These are phyloP conservation scores for Margaritifera margaritifera DNA, from an alignment of 2,888 invertebrate species.

Conservation along the genomic window DNA sequence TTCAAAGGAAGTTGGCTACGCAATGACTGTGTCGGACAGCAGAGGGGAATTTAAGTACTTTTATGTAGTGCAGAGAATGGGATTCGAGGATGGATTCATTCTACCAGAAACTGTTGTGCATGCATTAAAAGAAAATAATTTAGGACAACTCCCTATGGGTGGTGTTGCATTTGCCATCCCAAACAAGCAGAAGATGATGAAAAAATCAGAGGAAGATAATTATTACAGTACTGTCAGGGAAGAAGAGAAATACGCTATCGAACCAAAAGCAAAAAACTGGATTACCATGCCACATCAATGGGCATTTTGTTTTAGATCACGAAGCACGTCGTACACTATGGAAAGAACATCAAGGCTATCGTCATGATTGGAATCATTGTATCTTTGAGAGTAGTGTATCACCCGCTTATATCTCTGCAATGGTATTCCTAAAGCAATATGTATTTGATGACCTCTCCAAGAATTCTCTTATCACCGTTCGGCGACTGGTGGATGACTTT, in stretches of 20 bases:
- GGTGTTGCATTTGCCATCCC: conserved; percentile 41
- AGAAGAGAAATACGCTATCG: no score
- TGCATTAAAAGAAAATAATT: conserved; percentile 40
- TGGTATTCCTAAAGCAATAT: conserved; percentile 18
- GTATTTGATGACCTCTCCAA: background rate
- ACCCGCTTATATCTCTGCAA: conserved; percentile 48
- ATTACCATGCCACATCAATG: conserved; percentile 61
- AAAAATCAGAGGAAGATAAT: no score
- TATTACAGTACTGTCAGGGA: no score
- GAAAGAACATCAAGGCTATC: conserved; percentile 17
- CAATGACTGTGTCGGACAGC: conserved; percentile 20
- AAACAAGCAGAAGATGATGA: no score
- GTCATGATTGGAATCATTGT: conserved; percentile 59
- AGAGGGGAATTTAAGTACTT: conserved; percentile 8
- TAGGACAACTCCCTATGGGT: conserved; percentile 51
- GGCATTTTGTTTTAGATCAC: conserved; percentile 60
- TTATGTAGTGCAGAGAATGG: conserved; percentile 35
- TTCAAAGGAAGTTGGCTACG: conserved; percentile 16
- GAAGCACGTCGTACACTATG: conserved; percentile 49
- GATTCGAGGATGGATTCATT: conserved; percentile 9
- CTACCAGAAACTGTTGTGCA: conserved; percentile 29
- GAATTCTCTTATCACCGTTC: no score
- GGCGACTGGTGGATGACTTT: no score
- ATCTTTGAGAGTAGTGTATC: conserved; percentile 50
- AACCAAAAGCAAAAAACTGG: conserved; percentile 15